phyloP scores from a whole-genome alignment of 2,797 vertebrate species.

The Gymnodraco acuticeps region DNA sequence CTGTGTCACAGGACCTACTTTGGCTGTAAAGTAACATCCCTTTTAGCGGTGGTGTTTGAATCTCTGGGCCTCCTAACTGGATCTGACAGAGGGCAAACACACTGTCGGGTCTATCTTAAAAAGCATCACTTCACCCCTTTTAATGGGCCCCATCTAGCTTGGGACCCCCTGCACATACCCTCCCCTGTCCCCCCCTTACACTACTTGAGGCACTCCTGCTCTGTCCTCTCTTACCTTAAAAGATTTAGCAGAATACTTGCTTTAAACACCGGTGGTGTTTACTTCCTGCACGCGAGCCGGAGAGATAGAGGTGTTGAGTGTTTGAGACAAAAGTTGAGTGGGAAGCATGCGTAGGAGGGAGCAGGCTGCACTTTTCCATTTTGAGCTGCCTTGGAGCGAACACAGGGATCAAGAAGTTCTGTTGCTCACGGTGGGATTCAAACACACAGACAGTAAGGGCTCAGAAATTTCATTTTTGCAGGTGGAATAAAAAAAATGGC shows the following conservation, averaged over 20 bases:
- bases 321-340: conserved; percentile 78
- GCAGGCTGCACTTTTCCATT: conserved; percentile 77
- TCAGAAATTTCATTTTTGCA: conserved; percentile 62
- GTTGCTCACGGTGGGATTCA: conserved; percentile 52
- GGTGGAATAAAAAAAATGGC: conserved; percentile 61
- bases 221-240: conserved; percentile 34
- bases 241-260: conserved; percentile 37
- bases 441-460: conserved; percentile 12
- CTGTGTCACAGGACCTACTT: conserved; percentile 4
- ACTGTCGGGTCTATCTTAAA: conserved; percentile 62
- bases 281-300: conserved; percentile 68
- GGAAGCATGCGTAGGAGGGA: conserved; percentile 79
- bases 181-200: background rate
- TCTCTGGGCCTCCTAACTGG: conserved; percentile 52
- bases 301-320: conserved; percentile 69
- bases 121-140: conserved; percentile 64
- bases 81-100: conserved; percentile 65
- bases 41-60: conserved; percentile 30
- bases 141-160: conserved; percentile 61
- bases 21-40: conserved; percentile 5
- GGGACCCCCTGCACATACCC: conserved; percentile 12
- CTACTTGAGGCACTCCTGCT: conserved; percentile 30
- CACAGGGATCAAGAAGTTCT: conserved; percentile 67
- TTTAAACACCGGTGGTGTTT: conserved; percentile 53
- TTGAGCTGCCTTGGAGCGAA: conserved; percentile 70